Base-by-base conservation (phyloP, 2,888 invertebrate genomes). In the Melinaea marsaeus region DNA sequence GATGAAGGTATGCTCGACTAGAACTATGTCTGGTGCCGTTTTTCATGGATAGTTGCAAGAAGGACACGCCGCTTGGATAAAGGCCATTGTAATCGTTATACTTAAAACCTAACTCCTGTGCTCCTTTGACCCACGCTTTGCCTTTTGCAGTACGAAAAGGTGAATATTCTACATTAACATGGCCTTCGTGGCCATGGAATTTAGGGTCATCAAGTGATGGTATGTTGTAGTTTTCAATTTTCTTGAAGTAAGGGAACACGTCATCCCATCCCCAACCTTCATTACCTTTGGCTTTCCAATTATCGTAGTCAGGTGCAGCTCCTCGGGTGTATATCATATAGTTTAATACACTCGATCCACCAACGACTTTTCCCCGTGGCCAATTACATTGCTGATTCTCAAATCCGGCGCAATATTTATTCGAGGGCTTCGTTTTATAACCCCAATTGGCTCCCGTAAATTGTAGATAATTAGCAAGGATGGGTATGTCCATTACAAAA, bases 341-440 rank as follows among this genome's bases (percentile, higher is more conserved):
- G 78, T 97, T 97, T 9, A 96, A 86, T 0, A 95, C 94, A 68
- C 95, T 95, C 7, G 94, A 94, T 2, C 97, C 97, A 5, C 97
- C 97, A 77, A 97, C 92, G 0, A 95, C 95, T 80, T 95, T 96
- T 3, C 96, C 97, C 66, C 95, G 88, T 0, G 96, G 96, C 94
- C 94, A 96, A 72, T 94, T 93, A 79, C 96, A 95, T 66, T 94
- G 93, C 69, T 92, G 92, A 70, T 95, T 93, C 69, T 94, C 93
- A 90, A 96, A 94, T 5, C 95, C 96, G 33, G 94, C 90, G 75
- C 96, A 96, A 70, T 94, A 94, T 60, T 87, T 92, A 55, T 92
- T 90, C 13, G 95, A 95, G 0, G 96, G 94, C 78, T 95, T 94
- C 0, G 96, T 96, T 77, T 94, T 93, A 81, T 96, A 97, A 69